Evolutionary conservation across 2,797 vertebrate species (phyloP).

Genomic region (Paramormyrops hopkinsi): DNA sequence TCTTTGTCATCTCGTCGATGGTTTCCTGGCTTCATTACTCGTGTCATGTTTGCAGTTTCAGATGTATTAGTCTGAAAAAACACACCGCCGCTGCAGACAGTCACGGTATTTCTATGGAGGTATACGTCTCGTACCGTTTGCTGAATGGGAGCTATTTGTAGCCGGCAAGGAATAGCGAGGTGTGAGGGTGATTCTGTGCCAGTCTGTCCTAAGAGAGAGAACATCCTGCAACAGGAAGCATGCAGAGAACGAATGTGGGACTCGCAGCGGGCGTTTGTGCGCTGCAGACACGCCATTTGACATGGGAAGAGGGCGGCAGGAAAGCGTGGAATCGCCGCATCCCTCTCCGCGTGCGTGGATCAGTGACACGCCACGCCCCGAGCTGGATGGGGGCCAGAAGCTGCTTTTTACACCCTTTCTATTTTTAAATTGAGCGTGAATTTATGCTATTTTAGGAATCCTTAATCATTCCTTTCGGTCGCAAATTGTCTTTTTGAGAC

Average conservation of each 20-base stretch:
- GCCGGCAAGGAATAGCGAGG: background rate
- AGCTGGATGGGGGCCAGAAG: background rate
- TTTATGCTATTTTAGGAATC: background rate
- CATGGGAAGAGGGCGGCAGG: background rate
- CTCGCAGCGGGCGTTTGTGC: background rate
- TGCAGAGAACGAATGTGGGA: background rate
- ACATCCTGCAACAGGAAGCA: slow-evolving; percentile 1
- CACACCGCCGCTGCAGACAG: background rate
- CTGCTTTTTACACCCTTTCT: background rate
- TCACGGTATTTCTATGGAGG: background rate
- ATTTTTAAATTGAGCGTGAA: background rate
- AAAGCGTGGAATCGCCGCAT: background rate
- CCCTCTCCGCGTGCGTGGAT: background rate
- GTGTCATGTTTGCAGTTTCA: background rate
- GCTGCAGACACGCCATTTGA: background rate
- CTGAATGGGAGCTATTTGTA: background rate
- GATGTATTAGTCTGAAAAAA: background rate
- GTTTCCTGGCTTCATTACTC: background rate
- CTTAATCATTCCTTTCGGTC: background rate
- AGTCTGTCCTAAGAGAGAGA: background rate
- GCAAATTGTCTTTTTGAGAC: background rate
- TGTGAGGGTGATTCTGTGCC: background rate
- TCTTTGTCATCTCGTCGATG: background rate
- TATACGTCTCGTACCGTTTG: background rate
- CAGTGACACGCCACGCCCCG: background rate